A percentile compares a stretch with the other conserved stretches of the same genome.
phyloP scores from a whole-genome alignment of 1,140 invertebrate species.

The Camponotus floridanus region DNA sequence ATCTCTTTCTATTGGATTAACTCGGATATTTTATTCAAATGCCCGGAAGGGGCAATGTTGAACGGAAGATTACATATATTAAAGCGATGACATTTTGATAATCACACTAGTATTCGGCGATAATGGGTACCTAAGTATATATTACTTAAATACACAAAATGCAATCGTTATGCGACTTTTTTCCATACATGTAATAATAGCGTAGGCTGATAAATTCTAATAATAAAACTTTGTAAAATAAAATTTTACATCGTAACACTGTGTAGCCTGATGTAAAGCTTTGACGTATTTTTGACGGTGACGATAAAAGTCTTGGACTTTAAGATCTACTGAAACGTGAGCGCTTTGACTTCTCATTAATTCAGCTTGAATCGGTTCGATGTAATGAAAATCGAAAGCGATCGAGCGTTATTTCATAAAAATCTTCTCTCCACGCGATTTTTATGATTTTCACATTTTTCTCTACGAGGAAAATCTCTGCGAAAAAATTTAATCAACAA shows the following conservation, averaged over 20 bases:
- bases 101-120: background rate
- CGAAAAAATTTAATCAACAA: background rate
- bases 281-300: background rate
- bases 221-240: background rate
- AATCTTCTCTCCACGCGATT: background rate
- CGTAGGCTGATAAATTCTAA: background rate
- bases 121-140: background rate
- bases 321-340: constrained; percentile 33
- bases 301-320: constrained; percentile 14
- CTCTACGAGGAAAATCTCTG: background rate
- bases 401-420: constrained; percentile 38
- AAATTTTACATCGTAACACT: background rate
- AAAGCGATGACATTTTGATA: background rate
- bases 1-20: constrained; percentile 18
- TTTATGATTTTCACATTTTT: background rate
- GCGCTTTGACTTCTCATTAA: constrained; percentile 10
- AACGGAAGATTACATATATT: background rate
- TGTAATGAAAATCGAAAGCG: constrained; percentile 21
- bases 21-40: background rate
- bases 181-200: background rate
- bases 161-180: background rate
- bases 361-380: constrained; percentile 23
- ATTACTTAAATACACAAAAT: background rate
- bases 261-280: background rate
- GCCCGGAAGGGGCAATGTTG: too few species aligned